Percentiles rank a stretch among this genome's conserved stretches.
These are phyloP conservation scores for Gymnosoma rotundatum DNA, from an alignment of 2,888 invertebrate species.

Conservation along the genomic window DNA sequence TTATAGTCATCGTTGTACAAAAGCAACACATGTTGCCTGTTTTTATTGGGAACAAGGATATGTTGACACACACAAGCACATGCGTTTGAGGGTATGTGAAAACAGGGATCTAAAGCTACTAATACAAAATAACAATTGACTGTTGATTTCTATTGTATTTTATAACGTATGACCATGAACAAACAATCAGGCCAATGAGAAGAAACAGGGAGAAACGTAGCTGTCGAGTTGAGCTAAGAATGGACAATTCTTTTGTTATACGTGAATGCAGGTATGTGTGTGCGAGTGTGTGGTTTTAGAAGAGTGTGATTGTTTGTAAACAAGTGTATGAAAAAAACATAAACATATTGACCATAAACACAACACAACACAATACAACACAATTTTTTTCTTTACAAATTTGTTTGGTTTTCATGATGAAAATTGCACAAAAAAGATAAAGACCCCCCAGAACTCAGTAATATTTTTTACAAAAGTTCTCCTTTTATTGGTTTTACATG, in stretches of 20 bases:
- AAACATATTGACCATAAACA: slow-evolving; percentile 68
- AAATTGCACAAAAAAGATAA: slow-evolving; percentile 7
- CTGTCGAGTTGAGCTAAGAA: slow-evolving; percentile 37
- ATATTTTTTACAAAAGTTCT: slow-evolving; percentile 37
- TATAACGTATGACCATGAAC: slow-evolving; percentile 58
- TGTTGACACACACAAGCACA: slow-evolving; percentile 1
- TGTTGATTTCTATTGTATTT: slow-evolving; percentile 65
- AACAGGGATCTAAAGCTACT: slow-evolving; percentile 33
- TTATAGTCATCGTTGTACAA: slow-evolving; percentile 28
- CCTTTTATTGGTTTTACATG: slow-evolving; percentile 62
- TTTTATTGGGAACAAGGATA: slow-evolving; percentile 19
- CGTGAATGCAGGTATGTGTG: slow-evolving; percentile 1
- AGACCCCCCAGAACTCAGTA: too few species aligned
- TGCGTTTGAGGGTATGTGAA: background rate
- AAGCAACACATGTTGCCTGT: slow-evolving; percentile 67
- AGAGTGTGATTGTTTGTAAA: slow-evolving; percentile 29
- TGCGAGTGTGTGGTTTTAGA: slow-evolving; percentile 5
- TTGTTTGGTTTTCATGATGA: slow-evolving; percentile 58
- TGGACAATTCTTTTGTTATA: slow-evolving; percentile 49
- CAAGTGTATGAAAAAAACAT: slow-evolving; percentile 55
- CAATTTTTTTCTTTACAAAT: slow-evolving; percentile 43
- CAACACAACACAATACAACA: slow-evolving; percentile 61
- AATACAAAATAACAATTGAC: slow-evolving; percentile 66
- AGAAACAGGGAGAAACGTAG: background rate
- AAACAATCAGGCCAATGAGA: slow-evolving; percentile 33